phyloP scores from a whole-genome alignment of 2,888 invertebrate species.

The Theristus sp. region DNA sequence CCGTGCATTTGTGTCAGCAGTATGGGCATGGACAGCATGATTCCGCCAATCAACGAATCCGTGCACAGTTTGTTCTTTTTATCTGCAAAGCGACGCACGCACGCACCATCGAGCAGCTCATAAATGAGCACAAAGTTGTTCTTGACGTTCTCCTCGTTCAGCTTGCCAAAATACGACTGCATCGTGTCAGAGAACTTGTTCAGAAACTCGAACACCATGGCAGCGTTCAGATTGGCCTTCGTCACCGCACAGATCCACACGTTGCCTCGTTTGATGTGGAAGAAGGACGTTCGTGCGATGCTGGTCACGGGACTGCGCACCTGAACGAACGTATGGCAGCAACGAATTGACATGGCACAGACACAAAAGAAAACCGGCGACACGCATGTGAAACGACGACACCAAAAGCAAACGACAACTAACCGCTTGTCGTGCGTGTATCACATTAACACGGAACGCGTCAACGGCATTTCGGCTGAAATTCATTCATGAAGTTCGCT shows the following conservation, averaged over 20 bases:
- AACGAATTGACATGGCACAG: too few species aligned
- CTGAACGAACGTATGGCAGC: conserved; percentile 20
- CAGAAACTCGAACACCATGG: conserved; percentile 95
- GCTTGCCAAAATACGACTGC: conserved; percentile 98
- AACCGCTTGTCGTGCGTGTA: conserved; percentile 85
- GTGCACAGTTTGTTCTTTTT: too few species aligned
- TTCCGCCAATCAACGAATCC: too few species aligned
- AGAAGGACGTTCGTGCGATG: conserved; percentile 95
- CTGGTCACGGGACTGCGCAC: conserved; percentile 97
- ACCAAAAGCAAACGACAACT: not conserved
- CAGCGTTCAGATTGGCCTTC: conserved; percentile 98
- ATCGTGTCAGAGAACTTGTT: conserved; percentile 78
- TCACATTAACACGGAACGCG: conserved; percentile 96
- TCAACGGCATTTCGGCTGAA: conserved; percentile 78
- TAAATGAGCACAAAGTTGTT: conserved; percentile 99
- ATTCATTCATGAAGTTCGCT: too few species aligned
- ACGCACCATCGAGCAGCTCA: conserved; percentile 75
- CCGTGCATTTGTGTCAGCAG: too few species aligned
- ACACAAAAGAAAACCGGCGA: too few species aligned
- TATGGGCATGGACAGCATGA: too few species aligned
- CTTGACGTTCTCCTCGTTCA: conserved; percentile 98
- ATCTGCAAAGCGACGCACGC: too few species aligned
- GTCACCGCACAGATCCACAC: conserved; percentile 99
- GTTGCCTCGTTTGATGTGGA: conserved; percentile 95
- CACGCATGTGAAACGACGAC: too few species aligned